Evolutionary conservation across 2,888 invertebrate species (phyloP).

Genomic region (Epistrophe eligans): DNA sequence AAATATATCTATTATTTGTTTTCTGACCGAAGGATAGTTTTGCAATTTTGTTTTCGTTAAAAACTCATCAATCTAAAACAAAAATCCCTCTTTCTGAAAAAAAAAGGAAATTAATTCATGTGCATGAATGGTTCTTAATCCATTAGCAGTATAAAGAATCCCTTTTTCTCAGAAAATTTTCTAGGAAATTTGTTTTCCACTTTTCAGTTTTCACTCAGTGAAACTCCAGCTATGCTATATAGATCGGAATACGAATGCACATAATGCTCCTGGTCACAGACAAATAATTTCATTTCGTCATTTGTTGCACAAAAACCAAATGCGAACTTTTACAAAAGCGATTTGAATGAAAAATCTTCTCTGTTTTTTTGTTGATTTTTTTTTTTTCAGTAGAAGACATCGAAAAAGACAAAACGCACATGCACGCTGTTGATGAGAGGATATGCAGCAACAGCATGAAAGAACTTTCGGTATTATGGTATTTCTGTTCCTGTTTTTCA

Average conservation of each 20-base stretch:
- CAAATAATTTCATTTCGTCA: slow-evolving; percentile 52
- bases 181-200: slow-evolving; percentile 22
- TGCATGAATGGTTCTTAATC: slow-evolving; percentile 14
- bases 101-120: slow-evolving; percentile 15
- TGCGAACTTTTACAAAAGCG: slow-evolving; percentile 17
- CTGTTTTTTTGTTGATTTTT: not conserved
- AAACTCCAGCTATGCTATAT: not conserved
- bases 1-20: no score
- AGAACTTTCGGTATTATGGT: slow-evolving; percentile 19
- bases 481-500: slow-evolving; percentile 50
- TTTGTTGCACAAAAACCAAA: slow-evolving; percentile 57
- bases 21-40: no score
- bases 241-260: not conserved
- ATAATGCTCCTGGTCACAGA: slow-evolving; percentile 8
- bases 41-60: not conserved
- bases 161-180: not conserved
- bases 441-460: slow-evolving; percentile 35
- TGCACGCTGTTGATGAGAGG: slow-evolving; percentile 30
- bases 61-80: not conserved
- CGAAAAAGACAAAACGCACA: slow-evolving; percentile 37
- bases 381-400: slow-evolving; percentile 25
- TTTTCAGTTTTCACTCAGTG: not conserved
- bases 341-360: slow-evolving; percentile 19
- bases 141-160: not conserved
- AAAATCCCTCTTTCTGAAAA: not conserved